Percentiles rank a stretch among this genome's conserved stretches.
phyloP scores from a whole-genome alignment of 2,888 invertebrate genomes.

The Drosophila setosimentum region DNA sequence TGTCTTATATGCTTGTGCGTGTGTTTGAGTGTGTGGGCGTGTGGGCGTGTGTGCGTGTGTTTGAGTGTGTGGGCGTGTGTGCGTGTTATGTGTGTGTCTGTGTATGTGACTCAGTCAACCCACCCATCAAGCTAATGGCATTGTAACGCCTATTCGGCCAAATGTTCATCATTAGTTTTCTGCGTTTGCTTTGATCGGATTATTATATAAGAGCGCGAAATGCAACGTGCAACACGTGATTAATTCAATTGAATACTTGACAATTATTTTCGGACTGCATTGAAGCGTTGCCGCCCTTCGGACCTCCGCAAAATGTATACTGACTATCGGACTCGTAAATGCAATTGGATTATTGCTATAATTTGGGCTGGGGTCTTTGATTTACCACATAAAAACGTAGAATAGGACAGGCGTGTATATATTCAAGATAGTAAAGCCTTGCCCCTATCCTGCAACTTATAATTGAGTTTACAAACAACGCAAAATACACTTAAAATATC shows the following conservation, averaged over 20 bases:
- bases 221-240: conserved; percentile 59
- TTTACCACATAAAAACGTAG: neutral
- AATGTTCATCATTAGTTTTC: conserved; percentile 34
- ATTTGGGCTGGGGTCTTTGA: neutral
- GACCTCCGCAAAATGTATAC: conserved; percentile 18
- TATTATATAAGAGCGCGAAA: conserved; percentile 42
- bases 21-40: neutral
- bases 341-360: conserved; percentile 15
- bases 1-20: conserved; percentile 16
- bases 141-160: conserved; percentile 34
- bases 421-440: neutral
- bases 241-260: conserved; percentile 22
- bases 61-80: neutral
- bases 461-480: neutral
- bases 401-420: neutral
- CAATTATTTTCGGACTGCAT: conserved; percentile 43
- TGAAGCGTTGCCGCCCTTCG: conserved; percentile 32
- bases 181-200: conserved; percentile 8
- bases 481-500: neutral
- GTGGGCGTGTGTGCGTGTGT: neutral
- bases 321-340: neutral
- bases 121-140: conserved; percentile 12
- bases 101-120: conserved; percentile 25
- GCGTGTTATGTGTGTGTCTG: conserved; percentile 3
- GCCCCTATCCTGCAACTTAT: neutral